These are phyloP conservation scores for Camponotus floridanus DNA, from an alignment of 1,140 invertebrate genomes.

Conservation along the genomic window DNA sequence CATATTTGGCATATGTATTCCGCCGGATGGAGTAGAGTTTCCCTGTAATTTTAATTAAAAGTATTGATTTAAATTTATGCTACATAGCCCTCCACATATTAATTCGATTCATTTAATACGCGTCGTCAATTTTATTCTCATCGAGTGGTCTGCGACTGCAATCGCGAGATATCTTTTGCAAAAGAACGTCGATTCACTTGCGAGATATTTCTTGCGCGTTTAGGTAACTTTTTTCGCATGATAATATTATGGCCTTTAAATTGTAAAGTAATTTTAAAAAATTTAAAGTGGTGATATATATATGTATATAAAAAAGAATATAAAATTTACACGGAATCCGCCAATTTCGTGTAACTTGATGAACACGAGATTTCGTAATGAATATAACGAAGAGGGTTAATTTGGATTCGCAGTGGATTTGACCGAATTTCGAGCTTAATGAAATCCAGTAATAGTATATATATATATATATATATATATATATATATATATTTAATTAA, in stretches of 20 bases:
- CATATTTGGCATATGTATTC: conserved; percentile 61
- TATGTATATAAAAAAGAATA: neutral
- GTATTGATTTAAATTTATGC: conserved; percentile 62
- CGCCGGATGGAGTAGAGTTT: conserved; percentile 63
- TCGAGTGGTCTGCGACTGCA: conserved; percentile 22
- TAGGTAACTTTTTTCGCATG: neutral
- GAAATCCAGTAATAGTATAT: conserved; percentile 30
- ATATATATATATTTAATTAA: conserved; percentile 11
- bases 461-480: no score
- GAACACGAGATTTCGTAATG: conserved; percentile 55
- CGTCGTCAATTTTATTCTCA: conserved; percentile 60
- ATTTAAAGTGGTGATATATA: neutral
- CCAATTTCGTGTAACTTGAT: conserved; percentile 53
- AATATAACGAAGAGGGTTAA: conserved; percentile 59
- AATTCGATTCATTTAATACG: conserved; percentile 59
- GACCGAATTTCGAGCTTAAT: conserved; percentile 54
- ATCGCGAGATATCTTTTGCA: conserved; percentile 15
- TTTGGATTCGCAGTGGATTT: conserved; percentile 43
- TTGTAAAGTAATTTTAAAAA: neutral
- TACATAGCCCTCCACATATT: conserved; percentile 53
- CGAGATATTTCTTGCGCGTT: neutral
- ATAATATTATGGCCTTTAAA: neutral
- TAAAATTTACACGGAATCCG: conserved; percentile 45
- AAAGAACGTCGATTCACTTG: neutral
- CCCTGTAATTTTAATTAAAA: conserved; percentile 65